These are phyloP conservation scores for Parus major DNA, from an alignment of 2,113 vertebrate species.

Conservation along the genomic window DNA sequence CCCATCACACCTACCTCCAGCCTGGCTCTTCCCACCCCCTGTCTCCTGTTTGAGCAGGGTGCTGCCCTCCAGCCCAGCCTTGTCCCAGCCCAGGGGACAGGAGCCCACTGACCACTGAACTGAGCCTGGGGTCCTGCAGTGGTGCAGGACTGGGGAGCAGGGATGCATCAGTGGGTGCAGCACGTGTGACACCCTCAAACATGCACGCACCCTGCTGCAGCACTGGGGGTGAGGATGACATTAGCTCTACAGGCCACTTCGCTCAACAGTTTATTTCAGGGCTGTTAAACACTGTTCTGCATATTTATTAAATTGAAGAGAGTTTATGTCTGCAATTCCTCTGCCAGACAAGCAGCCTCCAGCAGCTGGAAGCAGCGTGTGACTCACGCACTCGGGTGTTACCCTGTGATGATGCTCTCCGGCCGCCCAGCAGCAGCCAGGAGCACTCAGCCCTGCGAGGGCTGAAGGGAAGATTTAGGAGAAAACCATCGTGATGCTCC, in stretches of 20 bases:
- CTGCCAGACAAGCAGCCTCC: neutral
- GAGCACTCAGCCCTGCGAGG: neutral
- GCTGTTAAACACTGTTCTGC: neutral
- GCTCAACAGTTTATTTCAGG: neutral
- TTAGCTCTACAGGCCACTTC: accelerated
- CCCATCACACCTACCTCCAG: neutral
- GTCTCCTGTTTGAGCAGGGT: accelerated
- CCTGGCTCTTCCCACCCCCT: neutral
- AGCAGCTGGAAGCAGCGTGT: neutral
- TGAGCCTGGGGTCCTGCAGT: accelerated
- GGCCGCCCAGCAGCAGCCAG: neutral
- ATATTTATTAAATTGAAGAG: neutral
- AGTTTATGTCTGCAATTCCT: neutral
- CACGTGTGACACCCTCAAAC: accelerated
- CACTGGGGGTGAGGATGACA: accelerated
- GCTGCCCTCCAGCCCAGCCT: accelerated
- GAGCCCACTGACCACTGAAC: neutral
- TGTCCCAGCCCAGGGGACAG: neutral
- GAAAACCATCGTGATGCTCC: neutral
- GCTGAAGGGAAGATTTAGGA: neutral
- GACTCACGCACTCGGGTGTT: neutral
- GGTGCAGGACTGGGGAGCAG: accelerated
- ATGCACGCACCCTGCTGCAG: accelerated
- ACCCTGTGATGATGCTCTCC: neutral
- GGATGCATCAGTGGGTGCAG: neutral